These are phyloP conservation scores for Empis livida DNA, from an alignment of 2,888 invertebrate genomes.

Conservation along the genomic window DNA sequence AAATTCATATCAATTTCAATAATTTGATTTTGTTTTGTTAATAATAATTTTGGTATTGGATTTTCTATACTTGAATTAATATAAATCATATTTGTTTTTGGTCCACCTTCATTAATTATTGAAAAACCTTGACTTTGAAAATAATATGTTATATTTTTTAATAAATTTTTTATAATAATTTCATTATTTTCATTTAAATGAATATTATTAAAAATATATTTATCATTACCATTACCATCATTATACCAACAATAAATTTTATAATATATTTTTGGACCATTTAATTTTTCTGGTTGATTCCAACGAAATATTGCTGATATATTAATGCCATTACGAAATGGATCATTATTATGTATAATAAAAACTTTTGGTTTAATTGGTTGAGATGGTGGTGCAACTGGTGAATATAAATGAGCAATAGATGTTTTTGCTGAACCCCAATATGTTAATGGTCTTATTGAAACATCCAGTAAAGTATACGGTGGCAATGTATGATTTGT, in stretches of 20 bases:
- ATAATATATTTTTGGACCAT: constrained; percentile 64
- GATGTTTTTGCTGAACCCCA: constrained; percentile 66
- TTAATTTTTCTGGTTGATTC: constrained; percentile 59
- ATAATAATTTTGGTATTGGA: constrained; percentile 65
- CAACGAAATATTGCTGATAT: constrained; percentile 62
- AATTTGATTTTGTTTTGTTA: constrained; percentile 60
- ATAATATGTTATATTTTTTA: constrained; percentile 49
- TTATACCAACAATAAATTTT: constrained; percentile 47
- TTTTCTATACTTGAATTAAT: constrained; percentile 56
- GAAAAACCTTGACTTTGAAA: constrained; percentile 69
- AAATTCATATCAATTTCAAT: constrained; percentile 65
- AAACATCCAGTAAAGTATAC: constrained; percentile 56
- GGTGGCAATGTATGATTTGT: constrained; percentile 41
- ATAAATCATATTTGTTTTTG: constrained; percentile 49
- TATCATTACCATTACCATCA: constrained; percentile 30
- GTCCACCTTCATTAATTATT: constrained; percentile 57
- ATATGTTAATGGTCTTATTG: constrained; percentile 67
- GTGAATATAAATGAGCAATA: constrained; percentile 53
- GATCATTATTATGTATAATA: constrained; percentile 42
- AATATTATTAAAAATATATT: constrained; percentile 29
- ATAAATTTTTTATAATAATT: constrained; percentile 43
- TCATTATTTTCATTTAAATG: constrained; percentile 19
- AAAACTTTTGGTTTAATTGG: constrained; percentile 64
- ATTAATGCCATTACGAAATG: constrained; percentile 19
- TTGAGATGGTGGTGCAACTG: constrained; percentile 65